Percentiles rank a stretch among this genome's conserved stretches.
phyloP scores from a whole-genome alignment of 2,888 invertebrate species.

The Ophion obscuratus region DNA sequence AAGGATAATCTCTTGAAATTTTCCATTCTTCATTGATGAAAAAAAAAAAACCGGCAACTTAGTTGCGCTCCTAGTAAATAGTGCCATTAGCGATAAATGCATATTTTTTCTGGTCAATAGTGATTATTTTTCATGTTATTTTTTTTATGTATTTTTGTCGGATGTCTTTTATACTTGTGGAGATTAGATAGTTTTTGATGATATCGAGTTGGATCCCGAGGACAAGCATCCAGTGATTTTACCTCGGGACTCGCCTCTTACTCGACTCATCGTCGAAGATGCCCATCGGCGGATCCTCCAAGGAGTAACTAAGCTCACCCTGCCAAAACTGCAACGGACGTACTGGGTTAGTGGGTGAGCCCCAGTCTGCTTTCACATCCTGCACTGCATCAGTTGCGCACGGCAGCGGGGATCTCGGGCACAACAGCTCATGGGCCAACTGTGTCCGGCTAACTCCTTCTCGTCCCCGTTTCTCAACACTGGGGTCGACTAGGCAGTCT shows the following conservation, averaged over 20 bases:
- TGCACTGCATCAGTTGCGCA: slow-evolving; percentile 38
- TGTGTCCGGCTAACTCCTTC: slow-evolving; percentile 48
- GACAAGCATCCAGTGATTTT: slow-evolving; percentile 14
- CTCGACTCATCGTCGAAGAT: slow-evolving; percentile 10
- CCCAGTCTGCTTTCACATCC: slow-evolving; percentile 50
- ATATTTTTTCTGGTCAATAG: too few species aligned
- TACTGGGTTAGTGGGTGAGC: slow-evolving; percentile 56
- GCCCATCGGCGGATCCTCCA: neutral
- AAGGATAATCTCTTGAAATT: too few species aligned
- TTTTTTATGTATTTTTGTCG: too few species aligned
- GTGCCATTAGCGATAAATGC: too few species aligned
- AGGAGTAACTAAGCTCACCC: slow-evolving; percentile 3
- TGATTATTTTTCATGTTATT: too few species aligned
- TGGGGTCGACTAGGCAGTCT: slow-evolving; percentile 46
- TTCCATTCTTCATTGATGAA: too few species aligned
- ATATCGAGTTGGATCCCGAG: neutral
- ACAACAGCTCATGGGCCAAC: slow-evolving; percentile 71
- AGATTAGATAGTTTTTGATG: too few species aligned
- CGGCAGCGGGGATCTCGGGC: slow-evolving; percentile 26
- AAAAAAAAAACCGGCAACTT: too few species aligned
- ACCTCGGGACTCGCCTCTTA: neutral
- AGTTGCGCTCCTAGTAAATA: too few species aligned
- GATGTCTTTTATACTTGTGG: too few species aligned
- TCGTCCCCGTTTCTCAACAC: slow-evolving; percentile 42
- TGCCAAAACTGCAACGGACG: slow-evolving; percentile 1